Conservation (phyloP, 2,113 vertebrate species). For the Zootoca vivipara region DNA sequence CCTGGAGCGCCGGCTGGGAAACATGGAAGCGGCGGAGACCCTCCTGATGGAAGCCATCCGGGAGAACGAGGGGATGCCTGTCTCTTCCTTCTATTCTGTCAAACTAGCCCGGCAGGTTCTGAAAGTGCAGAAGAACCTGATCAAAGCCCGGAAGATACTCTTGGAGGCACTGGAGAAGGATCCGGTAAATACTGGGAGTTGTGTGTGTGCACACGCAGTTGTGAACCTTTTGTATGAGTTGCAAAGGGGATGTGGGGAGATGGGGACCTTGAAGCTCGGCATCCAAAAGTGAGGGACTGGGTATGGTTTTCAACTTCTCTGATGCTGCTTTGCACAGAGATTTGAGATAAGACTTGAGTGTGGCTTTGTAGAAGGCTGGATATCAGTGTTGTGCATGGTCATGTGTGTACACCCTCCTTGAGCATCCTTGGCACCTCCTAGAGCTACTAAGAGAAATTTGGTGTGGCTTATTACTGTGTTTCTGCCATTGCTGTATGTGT, state of each 20-base stretch:
- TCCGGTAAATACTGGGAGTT: slow-evolving; percentile 63
- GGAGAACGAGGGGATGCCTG: slow-evolving; percentile 76
- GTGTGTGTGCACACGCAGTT: no score
- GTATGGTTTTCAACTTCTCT: not conserved
- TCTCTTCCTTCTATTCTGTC: slow-evolving; percentile 80
- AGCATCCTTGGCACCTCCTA: not conserved
- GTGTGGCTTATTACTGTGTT: not conserved
- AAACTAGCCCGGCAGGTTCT: slow-evolving; percentile 81
- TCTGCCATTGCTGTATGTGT: not conserved
- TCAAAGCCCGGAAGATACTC: slow-evolving; percentile 75
- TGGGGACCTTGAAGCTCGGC: not conserved
- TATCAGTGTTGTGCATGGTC: not conserved
- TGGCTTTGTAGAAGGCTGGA: not conserved
- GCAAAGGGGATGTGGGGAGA: no score
- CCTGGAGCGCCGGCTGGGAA: slow-evolving; percentile 79
- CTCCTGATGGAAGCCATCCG: slow-evolving; percentile 78
- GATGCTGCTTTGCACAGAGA: not conserved
- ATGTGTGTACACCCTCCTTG: not conserved
- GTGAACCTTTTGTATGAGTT: not conserved
- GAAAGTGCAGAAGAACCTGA: slow-evolving; percentile 75
- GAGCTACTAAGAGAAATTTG: not conserved
- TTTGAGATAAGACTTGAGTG: not conserved
- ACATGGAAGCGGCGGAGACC: slow-evolving; percentile 75
- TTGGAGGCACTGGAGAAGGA: slow-evolving; percentile 81
- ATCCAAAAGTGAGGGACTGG: not conserved